These are phyloP conservation scores for Nycticebus coucang DNA, from an alignment of 2,113 vertebrate species.

Conservation along the genomic window DNA sequence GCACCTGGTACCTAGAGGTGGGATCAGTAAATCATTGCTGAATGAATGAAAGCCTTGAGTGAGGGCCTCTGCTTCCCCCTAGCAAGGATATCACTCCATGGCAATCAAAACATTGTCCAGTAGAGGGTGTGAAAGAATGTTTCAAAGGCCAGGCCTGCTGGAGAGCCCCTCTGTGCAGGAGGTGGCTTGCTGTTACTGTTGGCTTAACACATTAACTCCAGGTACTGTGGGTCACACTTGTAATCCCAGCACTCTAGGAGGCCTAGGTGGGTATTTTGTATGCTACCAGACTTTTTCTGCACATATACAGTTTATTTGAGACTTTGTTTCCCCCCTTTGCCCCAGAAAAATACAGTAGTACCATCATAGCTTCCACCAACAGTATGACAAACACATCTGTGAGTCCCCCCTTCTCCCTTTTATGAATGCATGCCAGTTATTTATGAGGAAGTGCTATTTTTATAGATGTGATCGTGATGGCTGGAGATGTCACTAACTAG, in stretches of 20 bases:
- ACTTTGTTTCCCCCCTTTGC: too few relatives aligned
- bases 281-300: too few relatives aligned
- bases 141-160: not conserved
- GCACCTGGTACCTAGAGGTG: not conserved
- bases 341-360: too few relatives aligned
- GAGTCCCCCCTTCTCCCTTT: not conserved
- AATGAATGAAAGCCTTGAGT: not conserved
- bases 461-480: not conserved
- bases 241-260: too few relatives aligned
- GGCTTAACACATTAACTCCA: not conserved
- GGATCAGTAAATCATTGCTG: not conserved
- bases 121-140: not conserved
- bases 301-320: too few relatives aligned
- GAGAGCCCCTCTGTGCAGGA: not conserved
- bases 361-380: too few relatives aligned
- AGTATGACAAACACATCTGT: not conserved
- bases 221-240: too few relatives aligned
- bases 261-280: too few relatives aligned
- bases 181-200: not conserved
- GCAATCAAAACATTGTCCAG: not conserved
- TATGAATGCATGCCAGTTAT: not conserved
- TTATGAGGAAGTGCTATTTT: not conserved
- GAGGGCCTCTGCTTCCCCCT: not conserved
- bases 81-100: not conserved
- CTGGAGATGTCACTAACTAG: not conserved